A percentile compares a stretch with the other conserved stretches of the same genome.
phyloP scores from a whole-genome alignment of 2,113 vertebrate species.

The Bostrychus sinensis region DNA sequence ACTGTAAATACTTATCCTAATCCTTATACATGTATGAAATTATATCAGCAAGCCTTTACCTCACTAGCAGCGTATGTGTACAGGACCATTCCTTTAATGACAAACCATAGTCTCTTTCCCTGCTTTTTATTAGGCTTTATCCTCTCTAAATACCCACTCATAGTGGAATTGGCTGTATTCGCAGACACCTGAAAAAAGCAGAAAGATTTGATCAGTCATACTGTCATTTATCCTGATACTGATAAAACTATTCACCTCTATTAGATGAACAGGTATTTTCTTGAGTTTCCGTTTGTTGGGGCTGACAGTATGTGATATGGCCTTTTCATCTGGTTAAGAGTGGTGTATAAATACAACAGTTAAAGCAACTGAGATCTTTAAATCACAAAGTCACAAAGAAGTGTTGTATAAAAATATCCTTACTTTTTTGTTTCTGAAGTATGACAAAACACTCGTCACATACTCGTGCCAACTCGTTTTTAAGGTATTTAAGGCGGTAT shows the following conservation, averaged over 20 bases:
- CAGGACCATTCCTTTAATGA: constrained; percentile 96
- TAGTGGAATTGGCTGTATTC: constrained; percentile 92
- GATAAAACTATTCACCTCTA: constrained; percentile 82
- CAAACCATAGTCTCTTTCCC: constrained; percentile 96
- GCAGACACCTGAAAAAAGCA: constrained; percentile 85
- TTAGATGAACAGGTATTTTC: constrained; percentile 93
- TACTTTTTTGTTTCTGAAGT: constrained; percentile 83
- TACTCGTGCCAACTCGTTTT: constrained; percentile 91
- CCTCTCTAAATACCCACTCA: constrained; percentile 95
- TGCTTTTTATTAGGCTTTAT: constrained; percentile 91
- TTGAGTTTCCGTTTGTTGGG: constrained; percentile 90
- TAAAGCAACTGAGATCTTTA: not conserved
- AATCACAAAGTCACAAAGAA: not conserved
- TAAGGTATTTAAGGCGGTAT: constrained; percentile 89
- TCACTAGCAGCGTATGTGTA: constrained; percentile 98
- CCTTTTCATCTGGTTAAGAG: constrained; percentile 77
- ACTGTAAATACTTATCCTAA: too few species aligned
- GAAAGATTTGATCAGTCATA: constrained; percentile 21
- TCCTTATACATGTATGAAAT: too few species aligned
- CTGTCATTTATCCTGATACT: not conserved
- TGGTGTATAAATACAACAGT: not conserved
- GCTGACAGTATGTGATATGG: constrained; percentile 67
- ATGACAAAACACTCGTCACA: constrained; percentile 91
- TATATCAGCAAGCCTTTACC: constrained; percentile 78
- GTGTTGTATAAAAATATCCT: constrained; percentile 43